Percentiles rank a stretch among this genome's conserved stretches.
Conservation (phyloP, 2,797 vertebrate genomes). For the Alectoris magna region DNA sequence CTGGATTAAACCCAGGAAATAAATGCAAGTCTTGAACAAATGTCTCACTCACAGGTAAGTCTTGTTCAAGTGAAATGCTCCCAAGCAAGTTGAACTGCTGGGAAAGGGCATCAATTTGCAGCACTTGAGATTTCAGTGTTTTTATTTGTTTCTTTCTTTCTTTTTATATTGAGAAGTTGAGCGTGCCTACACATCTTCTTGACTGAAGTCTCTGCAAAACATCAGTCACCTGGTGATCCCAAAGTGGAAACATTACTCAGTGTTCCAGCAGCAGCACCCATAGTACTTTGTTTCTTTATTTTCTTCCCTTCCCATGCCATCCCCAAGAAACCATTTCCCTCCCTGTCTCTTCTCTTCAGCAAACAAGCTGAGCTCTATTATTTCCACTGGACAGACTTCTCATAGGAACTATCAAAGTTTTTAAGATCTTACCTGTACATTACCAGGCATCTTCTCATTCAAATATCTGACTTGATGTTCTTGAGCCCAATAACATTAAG, state of each 20-base stretch:
- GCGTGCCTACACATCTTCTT: background rate
- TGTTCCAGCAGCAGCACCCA: background rate
- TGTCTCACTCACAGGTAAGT: background rate
- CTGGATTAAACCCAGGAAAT: background rate
- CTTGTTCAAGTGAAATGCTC: background rate
- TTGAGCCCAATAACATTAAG: slow-evolving; percentile 64
- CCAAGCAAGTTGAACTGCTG: background rate
- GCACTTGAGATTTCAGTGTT: fast-evolving
- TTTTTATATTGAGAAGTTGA: background rate
- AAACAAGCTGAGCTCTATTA: slow-evolving; percentile 29
- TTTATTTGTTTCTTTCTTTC: background rate
- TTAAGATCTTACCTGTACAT: slow-evolving; percentile 65
- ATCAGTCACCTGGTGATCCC: background rate
- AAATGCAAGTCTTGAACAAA: background rate
- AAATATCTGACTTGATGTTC: background rate
- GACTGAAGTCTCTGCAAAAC: background rate
- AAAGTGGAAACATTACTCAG: background rate
- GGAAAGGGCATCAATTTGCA: background rate
- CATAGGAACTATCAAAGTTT: slow-evolving; percentile 67
- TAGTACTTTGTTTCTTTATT: background rate
- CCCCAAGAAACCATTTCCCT: background rate
- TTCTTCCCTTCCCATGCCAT: background rate
- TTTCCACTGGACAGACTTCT: slow-evolving; percentile 66
- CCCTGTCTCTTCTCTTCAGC: background rate
- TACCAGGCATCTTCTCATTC: slow-evolving; percentile 69